Evolutionary conservation across 1,140 invertebrate species (phyloP).

Genomic region (Araneus ventricosus): DNA sequence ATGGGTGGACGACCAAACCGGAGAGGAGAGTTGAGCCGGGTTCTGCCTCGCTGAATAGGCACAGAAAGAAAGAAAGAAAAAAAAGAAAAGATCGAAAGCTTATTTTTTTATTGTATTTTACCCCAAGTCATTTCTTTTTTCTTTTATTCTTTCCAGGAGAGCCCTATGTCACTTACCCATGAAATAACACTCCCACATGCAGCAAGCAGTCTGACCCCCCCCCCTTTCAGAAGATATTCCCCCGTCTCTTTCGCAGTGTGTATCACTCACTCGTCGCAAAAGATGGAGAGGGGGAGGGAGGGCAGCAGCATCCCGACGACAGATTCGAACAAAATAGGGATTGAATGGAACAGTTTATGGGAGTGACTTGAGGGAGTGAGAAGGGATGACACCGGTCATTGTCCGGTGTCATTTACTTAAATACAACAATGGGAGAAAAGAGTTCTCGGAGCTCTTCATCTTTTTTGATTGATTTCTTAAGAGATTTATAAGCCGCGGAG

Average conservation of each 20-base stretch:
- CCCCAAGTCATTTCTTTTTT: background rate
- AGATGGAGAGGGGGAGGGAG: background rate
- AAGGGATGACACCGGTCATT: background rate
- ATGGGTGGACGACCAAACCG: background rate
- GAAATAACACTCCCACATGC: constrained; percentile 5
- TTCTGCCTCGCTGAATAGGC: constrained; percentile 1
- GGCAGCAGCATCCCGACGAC: no score
- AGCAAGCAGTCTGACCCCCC: background rate
- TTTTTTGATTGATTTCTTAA: background rate
- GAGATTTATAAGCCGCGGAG: no score
- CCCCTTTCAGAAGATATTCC: background rate
- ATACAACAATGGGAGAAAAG: background rate
- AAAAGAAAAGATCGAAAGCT: background rate
- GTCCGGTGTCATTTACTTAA: background rate
- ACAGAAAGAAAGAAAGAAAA: background rate
- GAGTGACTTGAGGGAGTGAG: background rate
- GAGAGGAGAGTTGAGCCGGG: background rate
- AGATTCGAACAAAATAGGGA: constrained; percentile 1
- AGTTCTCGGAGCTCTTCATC: background rate
- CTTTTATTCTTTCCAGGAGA: constrained; percentile 3
- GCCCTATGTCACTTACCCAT: constrained; percentile 24
- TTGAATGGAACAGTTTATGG: background rate
- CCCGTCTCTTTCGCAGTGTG: background rate
- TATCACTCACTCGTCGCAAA: background rate
- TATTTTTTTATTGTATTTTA: constrained; percentile 30